phyloP scores from a whole-genome alignment of 2,113 vertebrate species.

The Rhadina sibilatrix region DNA sequence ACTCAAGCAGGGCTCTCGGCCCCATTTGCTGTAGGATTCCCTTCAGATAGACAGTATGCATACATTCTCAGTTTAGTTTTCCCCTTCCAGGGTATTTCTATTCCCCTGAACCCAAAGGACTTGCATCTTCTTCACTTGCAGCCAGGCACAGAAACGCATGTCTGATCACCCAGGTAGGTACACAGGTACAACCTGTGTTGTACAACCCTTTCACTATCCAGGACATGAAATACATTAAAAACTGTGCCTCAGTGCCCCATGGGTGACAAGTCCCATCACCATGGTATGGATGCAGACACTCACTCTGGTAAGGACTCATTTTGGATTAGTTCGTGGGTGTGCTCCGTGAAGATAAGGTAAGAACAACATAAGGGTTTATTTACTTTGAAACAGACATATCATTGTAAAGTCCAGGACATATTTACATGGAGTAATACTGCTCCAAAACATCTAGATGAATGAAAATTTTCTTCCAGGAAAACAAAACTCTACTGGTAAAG shows the following conservation, averaged over 20 bases:
- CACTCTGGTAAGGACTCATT: background rate
- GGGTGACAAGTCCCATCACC: background rate
- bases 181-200: background rate
- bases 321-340: background rate
- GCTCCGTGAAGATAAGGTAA: background rate
- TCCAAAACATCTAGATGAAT: background rate
- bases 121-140: background rate
- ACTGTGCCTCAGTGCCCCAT: fast-evolving
- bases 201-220: background rate
- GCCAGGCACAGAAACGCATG: fast-evolving
- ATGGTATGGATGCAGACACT: background rate
- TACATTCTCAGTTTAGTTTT: background rate
- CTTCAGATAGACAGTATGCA: background rate
- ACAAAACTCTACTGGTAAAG: background rate
- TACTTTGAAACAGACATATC: background rate
- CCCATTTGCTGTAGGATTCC: background rate
- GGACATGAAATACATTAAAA: background rate
- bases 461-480: background rate
- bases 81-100: background rate
- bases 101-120: background rate
- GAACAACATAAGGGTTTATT: background rate
- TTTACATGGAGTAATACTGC: background rate
- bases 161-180: no score
- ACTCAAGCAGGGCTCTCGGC: background rate
- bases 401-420: background rate